phyloP scores from a whole-genome alignment of 2,113 vertebrate genomes.

The Microtus richardsoni region DNA sequence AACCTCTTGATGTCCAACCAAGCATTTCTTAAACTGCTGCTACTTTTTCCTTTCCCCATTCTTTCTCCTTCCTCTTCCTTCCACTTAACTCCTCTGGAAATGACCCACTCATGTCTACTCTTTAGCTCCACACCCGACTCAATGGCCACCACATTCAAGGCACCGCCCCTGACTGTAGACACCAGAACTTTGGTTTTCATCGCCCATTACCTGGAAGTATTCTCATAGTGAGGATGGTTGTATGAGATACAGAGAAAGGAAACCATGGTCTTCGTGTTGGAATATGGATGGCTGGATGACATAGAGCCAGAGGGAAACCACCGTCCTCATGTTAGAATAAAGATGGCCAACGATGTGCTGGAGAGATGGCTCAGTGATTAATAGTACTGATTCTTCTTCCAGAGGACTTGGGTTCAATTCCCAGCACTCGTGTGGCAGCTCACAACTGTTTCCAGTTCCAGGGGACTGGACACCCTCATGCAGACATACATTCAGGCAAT shows the following conservation, averaged over 20 bases:
- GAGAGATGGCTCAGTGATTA: background rate
- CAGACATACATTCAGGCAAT: background rate
- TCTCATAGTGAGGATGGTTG: background rate
- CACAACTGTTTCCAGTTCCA: background rate
- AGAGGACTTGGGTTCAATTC: background rate
- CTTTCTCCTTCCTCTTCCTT: background rate
- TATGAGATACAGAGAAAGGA: background rate
- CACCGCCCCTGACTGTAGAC: accelerated
- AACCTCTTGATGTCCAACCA: background rate
- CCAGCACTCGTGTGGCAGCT: background rate
- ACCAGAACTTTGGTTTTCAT: background rate
- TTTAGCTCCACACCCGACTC: background rate
- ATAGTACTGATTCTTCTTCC: background rate
- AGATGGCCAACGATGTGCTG: too few relatives aligned
- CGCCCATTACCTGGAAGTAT: background rate
- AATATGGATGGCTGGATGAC: background rate
- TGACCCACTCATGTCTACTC: background rate
- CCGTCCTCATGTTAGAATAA: background rate
- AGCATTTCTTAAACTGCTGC: background rate
- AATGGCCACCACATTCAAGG: accelerated
- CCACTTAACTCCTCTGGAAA: background rate
- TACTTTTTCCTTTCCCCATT: background rate
- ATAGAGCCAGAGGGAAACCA: too few relatives aligned
- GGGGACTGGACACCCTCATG: accelerated
- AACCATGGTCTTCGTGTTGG: background rate